Conservation (phyloP, 1,140 invertebrate genomes). For the Cotesia vestalis region DNA sequence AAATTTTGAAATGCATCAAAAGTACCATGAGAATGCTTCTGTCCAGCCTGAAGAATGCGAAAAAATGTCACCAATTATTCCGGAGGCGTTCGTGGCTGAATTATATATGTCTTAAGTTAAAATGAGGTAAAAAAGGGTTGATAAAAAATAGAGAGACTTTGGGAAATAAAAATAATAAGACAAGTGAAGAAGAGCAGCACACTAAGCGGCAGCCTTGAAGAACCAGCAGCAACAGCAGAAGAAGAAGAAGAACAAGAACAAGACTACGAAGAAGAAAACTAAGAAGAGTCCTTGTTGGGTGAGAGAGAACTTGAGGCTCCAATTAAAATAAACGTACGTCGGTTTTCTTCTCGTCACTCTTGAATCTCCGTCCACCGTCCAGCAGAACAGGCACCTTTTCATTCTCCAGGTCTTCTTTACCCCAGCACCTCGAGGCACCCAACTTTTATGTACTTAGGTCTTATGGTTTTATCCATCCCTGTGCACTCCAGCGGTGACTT, state of each 20-base stretch:
- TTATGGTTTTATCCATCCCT: not conserved
- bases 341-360: slow-evolving; percentile 36
- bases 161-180: slow-evolving; percentile 10
- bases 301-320: slow-evolving; percentile 24
- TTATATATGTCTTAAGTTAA: slow-evolving; percentile 5
- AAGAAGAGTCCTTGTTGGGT: slow-evolving; percentile 18
- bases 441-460: slow-evolving; percentile 2
- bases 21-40: not conserved
- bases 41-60: not conserved
- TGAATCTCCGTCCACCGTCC: not conserved
- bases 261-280: no score
- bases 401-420: not conserved
- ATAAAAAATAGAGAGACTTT: not conserved
- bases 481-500: slow-evolving; percentile 1
- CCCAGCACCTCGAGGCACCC: not conserved
- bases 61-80: slow-evolving; percentile 16
- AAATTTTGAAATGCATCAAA: no score
- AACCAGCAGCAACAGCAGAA: not conserved
- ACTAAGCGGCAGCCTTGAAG: slow-evolving; percentile 30
- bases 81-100: slow-evolving; percentile 5
- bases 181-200: slow-evolving; percentile 30
- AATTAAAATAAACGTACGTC: slow-evolving; percentile 40
- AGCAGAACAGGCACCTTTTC: no score
- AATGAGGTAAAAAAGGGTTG: not conserved
- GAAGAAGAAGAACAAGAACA: no score